A percentile compares a stretch with the other conserved stretches of the same genome.
phyloP scores from a whole-genome alignment of 30 jellyfish, hydroid and myxozoan genomes.

The Chrysaora quinquecirrha region DNA sequence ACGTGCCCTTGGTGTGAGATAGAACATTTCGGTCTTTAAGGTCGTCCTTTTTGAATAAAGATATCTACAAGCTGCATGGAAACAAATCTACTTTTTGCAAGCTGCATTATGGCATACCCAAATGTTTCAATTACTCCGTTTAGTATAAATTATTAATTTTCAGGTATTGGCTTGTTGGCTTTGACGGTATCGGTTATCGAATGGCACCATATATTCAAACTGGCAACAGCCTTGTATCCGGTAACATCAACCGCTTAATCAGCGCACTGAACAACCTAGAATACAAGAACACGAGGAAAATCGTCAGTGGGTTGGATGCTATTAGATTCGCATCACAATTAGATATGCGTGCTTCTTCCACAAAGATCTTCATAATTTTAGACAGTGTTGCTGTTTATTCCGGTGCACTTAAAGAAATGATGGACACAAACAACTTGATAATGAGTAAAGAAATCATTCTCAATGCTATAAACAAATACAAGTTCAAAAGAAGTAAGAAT shows the following conservation, averaged over 20 bases:
- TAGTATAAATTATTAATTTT: no score
- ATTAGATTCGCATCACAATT: conserved; percentile 56
- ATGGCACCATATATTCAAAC: conserved; percentile 87
- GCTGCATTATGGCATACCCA: no score
- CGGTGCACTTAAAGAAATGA: conserved; percentile 76
- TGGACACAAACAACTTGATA: conserved; percentile 59
- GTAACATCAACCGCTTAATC: conserved; percentile 23
- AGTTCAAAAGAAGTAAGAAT: conserved; percentile 76
- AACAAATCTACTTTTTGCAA: no score
- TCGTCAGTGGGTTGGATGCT: conserved; percentile 49
- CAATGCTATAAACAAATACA: conserved; percentile 78
- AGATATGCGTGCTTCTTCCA: conserved; percentile 48
- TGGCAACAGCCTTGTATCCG: conserved; percentile 75
- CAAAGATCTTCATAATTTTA: conserved; percentile 70
- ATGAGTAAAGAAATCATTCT: conserved; percentile 57
- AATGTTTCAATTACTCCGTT: no score
- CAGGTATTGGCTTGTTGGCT: conserved; percentile 85
- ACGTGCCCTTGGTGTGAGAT: no score
- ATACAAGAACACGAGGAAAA: conserved; percentile 10
- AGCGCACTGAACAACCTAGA: conserved; percentile 74
- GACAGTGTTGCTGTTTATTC: conserved; percentile 84
- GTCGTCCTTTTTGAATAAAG: no score
- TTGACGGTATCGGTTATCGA: conserved; percentile 79
- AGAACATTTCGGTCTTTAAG: no score
- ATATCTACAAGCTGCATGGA: no score